Evolutionary conservation across 1,140 invertebrate genomes (phyloP).

Genomic region (Drosophila sucinea): DNA sequence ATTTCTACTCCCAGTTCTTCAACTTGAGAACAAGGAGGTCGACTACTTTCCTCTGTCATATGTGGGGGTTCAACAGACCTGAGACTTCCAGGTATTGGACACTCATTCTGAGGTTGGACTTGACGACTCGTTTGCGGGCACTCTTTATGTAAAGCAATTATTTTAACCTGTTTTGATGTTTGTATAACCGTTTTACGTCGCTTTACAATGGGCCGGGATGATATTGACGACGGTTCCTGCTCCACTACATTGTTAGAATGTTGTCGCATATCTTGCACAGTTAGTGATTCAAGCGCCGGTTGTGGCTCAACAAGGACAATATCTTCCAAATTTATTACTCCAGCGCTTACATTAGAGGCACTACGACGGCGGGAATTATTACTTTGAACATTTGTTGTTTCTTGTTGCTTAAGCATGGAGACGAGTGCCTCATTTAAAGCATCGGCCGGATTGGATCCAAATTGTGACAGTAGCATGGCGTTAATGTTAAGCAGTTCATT

Average conservation of each 20-base stretch:
- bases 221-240: neutral
- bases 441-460: constrained; percentile 58
- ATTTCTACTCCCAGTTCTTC: constrained; percentile 19
- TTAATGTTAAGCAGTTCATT: constrained; percentile 62
- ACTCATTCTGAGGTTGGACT: neutral
- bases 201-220: constrained; percentile 60
- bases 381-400: constrained; percentile 32
- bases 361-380: constrained; percentile 41
- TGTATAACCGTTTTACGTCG: constrained; percentile 63
- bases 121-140: neutral
- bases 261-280: neutral
- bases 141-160: neutral
- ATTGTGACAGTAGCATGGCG: constrained; percentile 57
- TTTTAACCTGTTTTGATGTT: constrained; percentile 21
- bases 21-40: neutral
- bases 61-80: neutral
- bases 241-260: neutral
- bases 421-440: constrained; percentile 63
- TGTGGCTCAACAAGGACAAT: constrained; percentile 73
- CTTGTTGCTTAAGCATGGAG: constrained; percentile 56
- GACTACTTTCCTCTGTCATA: neutral
- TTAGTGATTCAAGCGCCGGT: constrained; percentile 19
- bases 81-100: neutral
- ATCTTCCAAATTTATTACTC: constrained; percentile 62
- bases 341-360: constrained; percentile 19